A percentile compares a stretch with the other conserved stretches of the same genome.
phyloP scores from a whole-genome alignment of 2,888 invertebrate species.

The Rugalucina vietnamica region DNA sequence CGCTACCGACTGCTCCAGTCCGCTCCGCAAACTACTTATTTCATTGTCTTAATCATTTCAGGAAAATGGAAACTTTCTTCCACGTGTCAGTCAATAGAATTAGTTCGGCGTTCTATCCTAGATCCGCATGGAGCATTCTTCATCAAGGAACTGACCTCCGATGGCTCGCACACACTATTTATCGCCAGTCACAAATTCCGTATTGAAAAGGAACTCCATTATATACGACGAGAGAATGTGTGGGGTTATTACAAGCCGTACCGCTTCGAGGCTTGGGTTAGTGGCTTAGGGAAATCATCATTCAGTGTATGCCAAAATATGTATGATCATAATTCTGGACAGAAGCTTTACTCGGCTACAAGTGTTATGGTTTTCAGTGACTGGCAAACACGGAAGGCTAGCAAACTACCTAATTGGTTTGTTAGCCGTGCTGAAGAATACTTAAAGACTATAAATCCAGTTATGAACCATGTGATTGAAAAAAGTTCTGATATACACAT shows the following conservation, averaged over 20 bases:
- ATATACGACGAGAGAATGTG: neutral
- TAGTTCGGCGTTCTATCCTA: neutral
- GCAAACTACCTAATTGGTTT: slow-evolving; percentile 18
- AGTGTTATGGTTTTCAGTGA: slow-evolving; percentile 22
- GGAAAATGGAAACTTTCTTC: neutral
- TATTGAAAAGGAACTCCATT: neutral
- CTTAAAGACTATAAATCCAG: neutral
- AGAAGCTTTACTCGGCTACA: neutral
- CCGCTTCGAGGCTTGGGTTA: neutral
- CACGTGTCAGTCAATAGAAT: neutral
- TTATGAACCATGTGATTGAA: neutral
- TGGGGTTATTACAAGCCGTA: neutral
- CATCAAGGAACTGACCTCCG: neutral
- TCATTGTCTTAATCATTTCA: too few species aligned
- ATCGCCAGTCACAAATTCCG: neutral
- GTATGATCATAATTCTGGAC: slow-evolving; percentile 17
- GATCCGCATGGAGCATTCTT: neutral
- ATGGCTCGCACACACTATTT: neutral
- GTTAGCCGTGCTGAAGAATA: slow-evolving; percentile 1
- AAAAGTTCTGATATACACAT: slow-evolving; percentile 13
- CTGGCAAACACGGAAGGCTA: slow-evolving; percentile 22
- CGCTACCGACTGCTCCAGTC: too few species aligned
- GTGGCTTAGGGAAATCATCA: slow-evolving; percentile 25
- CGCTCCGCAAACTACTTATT: too few species aligned
- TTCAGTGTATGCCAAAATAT: neutral